Conservation (phyloP, 1,140 invertebrate species). For the Diachasmimorpha longicaudata region DNA sequence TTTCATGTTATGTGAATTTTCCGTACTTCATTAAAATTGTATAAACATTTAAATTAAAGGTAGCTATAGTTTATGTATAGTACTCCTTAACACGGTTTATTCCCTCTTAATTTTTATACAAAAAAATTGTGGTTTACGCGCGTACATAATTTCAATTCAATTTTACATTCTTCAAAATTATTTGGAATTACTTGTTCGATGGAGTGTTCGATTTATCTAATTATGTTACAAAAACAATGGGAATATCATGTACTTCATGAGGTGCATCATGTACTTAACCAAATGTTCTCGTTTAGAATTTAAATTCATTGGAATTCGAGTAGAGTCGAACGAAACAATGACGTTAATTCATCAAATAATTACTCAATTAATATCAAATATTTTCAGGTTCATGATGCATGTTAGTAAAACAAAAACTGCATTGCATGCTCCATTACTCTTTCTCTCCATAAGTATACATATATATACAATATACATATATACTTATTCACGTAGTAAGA, state of each 20-base stretch:
- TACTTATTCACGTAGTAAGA: conserved; percentile 24
- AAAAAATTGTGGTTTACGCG: conserved; percentile 18
- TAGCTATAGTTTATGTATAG: conserved; percentile 23
- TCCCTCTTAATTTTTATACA: conserved; percentile 51
- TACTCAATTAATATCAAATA: not conserved
- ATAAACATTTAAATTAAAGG: conserved; percentile 57
- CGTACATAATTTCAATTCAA: conserved; percentile 16
- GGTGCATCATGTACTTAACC: conserved; percentile 5
- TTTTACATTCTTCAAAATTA: conserved; percentile 21
- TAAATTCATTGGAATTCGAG: not conserved
- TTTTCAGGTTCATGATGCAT: not conserved
- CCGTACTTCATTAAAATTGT: conserved; percentile 35
- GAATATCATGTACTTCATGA: not conserved
- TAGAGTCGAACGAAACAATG: too few relatives aligned
- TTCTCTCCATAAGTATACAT: not conserved
- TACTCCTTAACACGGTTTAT: conserved; percentile 13
- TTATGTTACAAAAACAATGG: conserved; percentile 27
- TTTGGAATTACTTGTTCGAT: conserved; percentile 20
- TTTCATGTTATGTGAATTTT: not conserved
- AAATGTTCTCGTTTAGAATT: too few relatives aligned
- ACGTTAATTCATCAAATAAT: not conserved
- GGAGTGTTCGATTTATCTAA: conserved; percentile 10
- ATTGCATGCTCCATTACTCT: not conserved
- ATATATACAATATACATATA: conserved; percentile 29
- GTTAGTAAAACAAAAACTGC: not conserved